Conservation (phyloP, 2,888 invertebrate species). For the Drosophila sordidula region DNA sequence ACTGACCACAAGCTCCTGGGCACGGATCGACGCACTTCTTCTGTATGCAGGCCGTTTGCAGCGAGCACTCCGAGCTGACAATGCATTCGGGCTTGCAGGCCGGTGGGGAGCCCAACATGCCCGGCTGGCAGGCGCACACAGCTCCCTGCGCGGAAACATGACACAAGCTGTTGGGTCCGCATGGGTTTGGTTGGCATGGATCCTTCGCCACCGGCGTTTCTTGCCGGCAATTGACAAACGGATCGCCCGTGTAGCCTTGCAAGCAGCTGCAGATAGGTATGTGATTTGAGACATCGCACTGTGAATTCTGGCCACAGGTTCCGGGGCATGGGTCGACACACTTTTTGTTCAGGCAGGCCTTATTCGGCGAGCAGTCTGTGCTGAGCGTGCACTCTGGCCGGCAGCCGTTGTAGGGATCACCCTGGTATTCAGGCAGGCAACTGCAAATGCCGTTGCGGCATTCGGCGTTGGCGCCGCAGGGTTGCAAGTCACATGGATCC, state of each 20-base stretch:
- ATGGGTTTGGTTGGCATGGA: slow-evolving; percentile 86
- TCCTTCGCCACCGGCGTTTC: slow-evolving; percentile 84
- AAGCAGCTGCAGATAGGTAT: slow-evolving; percentile 92
- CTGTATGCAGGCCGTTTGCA: slow-evolving; percentile 90
- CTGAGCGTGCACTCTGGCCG: slow-evolving; percentile 95
- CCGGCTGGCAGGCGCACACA: slow-evolving; percentile 90
- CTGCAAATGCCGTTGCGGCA: slow-evolving; percentile 93
- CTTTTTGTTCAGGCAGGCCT: slow-evolving; percentile 93
- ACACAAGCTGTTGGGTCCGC: slow-evolving; percentile 86
- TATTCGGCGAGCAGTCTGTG: slow-evolving; percentile 91
- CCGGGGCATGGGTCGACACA: slow-evolving; percentile 94
- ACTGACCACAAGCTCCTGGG: slow-evolving; percentile 89
- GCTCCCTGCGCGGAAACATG: slow-evolving; percentile 87
- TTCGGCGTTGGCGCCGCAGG: slow-evolving; percentile 94
- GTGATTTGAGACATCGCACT: slow-evolving; percentile 93
- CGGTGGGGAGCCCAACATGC: slow-evolving; percentile 90
- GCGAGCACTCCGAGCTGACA: slow-evolving; percentile 90
- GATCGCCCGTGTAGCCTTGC: slow-evolving; percentile 91
- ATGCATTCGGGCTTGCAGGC: slow-evolving; percentile 92
- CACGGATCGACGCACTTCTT: slow-evolving; percentile 92
- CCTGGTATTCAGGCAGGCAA: slow-evolving; percentile 92
- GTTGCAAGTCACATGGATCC: slow-evolving; percentile 92
- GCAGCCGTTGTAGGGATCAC: slow-evolving; percentile 94
- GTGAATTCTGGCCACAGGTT: slow-evolving; percentile 93
- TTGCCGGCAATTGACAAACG: slow-evolving; percentile 88